Percentiles rank a stretch among this genome's conserved stretches.
These are phyloP conservation scores for Cephonodes hylas DNA, from an alignment of 2,888 invertebrate genomes.

Conservation along the genomic window DNA sequence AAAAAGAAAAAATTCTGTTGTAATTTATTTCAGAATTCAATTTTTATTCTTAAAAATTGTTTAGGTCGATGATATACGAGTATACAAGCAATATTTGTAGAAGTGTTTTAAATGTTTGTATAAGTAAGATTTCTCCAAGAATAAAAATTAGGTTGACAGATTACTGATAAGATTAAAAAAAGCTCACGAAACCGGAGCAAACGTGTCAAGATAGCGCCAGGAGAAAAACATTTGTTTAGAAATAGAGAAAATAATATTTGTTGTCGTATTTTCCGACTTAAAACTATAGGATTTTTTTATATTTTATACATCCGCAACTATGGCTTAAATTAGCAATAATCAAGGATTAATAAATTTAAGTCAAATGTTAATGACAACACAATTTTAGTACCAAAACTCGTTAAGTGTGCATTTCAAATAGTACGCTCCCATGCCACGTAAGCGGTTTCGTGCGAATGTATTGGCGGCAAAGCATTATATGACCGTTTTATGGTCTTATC, in stretches of 20 bases:
- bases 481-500: slow-evolving; percentile 59
- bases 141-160: slow-evolving; percentile 5
- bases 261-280: background rate
- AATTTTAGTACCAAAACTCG: background rate
- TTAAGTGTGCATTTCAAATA: background rate
- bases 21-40: background rate
- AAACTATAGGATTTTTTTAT: background rate
- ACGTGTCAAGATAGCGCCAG: background rate
- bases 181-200: slow-evolving; percentile 4
- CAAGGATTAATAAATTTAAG: no score
- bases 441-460: slow-evolving; percentile 12
- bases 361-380: no score
- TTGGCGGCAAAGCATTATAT: slow-evolving; percentile 39
- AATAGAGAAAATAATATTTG: background rate
- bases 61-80: background rate
- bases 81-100: background rate
- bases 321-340: no score
- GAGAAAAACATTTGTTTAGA: background rate
- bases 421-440: background rate
- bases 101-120: background rate
- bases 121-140: background rate
- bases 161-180: slow-evolving; percentile 10
- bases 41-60: background rate
- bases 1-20: background rate
- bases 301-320: no score